These are phyloP conservation scores for Papilio gigon DNA, from an alignment of 2,888 invertebrate species.

Conservation along the genomic window DNA sequence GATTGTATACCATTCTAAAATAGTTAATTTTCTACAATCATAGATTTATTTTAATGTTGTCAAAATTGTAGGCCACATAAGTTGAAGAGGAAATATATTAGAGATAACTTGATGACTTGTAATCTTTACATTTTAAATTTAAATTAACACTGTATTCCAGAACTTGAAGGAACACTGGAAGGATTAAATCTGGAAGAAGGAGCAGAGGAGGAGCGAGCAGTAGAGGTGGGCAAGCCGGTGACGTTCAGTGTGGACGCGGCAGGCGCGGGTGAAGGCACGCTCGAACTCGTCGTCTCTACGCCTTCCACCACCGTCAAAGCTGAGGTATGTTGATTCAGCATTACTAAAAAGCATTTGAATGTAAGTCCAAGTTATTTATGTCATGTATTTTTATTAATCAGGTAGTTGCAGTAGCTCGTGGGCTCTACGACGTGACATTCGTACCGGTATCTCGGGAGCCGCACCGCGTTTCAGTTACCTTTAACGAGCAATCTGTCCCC, in stretches of 20 bases:
- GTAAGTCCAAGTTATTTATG: background rate
- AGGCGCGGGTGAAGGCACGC: slow-evolving; percentile 96
- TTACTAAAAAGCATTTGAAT: background rate
- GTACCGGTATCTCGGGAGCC: slow-evolving; percentile 94
- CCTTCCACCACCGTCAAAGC: slow-evolving; percentile 94
- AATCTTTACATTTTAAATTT: background rate
- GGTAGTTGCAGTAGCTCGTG: slow-evolving; percentile 94
- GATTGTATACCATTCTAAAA: no score
- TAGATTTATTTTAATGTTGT: no score
- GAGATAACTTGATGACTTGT: no score
- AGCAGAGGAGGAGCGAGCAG: slow-evolving; percentile 73
- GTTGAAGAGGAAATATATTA: no score
- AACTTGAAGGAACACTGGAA: slow-evolving; percentile 77
- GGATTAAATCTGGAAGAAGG: slow-evolving; percentile 76
- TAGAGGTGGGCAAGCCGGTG: slow-evolving; percentile 91
- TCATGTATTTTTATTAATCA: slow-evolving; percentile 54
- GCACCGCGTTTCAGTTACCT: slow-evolving; percentile 96
- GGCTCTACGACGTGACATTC: slow-evolving; percentile 95
- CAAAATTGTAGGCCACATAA: no score
- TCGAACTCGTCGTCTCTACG: slow-evolving; percentile 95
- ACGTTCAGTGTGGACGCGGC: slow-evolving; percentile 97
- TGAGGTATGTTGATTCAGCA: slow-evolving; percentile 80
- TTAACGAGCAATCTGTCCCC: slow-evolving; percentile 95
- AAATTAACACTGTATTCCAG: slow-evolving; percentile 52
- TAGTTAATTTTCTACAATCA: no score